These are phyloP conservation scores for Tapirus terrestris DNA, from an alignment of 2,113 vertebrate species.

Conservation along the genomic window DNA sequence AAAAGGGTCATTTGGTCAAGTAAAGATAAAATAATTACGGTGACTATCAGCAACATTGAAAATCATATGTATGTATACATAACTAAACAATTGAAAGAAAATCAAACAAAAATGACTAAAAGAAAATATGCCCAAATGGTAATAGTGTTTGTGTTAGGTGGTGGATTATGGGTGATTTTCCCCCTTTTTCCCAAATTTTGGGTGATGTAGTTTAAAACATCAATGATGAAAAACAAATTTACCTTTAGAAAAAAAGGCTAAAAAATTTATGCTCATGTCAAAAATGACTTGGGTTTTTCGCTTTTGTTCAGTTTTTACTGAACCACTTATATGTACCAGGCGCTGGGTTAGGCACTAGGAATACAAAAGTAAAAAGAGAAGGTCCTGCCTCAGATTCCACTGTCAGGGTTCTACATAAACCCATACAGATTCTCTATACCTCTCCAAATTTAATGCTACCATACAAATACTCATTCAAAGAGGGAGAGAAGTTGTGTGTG, in stretches of 20 bases:
- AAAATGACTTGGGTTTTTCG: background rate
- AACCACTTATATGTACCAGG: background rate
- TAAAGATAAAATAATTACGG: background rate
- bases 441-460: background rate
- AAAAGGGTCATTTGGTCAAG: background rate
- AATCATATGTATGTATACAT: background rate
- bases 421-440: background rate
- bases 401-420: background rate
- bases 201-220: background rate
- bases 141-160: background rate
- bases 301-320: background rate
- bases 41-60: background rate
- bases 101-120: constrained; percentile 16
- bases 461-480: background rate
- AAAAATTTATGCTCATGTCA: background rate
- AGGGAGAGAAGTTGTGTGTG: background rate
- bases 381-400: background rate
- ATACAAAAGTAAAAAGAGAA: background rate
- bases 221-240: constrained; percentile 1
- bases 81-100: background rate
- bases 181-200: background rate
- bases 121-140: background rate
- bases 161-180: background rate
- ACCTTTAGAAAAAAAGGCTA: background rate
- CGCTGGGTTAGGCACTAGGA: background rate